phyloP scores from a whole-genome alignment of 2,888 invertebrate genomes.

The Cheilosia soror region DNA sequence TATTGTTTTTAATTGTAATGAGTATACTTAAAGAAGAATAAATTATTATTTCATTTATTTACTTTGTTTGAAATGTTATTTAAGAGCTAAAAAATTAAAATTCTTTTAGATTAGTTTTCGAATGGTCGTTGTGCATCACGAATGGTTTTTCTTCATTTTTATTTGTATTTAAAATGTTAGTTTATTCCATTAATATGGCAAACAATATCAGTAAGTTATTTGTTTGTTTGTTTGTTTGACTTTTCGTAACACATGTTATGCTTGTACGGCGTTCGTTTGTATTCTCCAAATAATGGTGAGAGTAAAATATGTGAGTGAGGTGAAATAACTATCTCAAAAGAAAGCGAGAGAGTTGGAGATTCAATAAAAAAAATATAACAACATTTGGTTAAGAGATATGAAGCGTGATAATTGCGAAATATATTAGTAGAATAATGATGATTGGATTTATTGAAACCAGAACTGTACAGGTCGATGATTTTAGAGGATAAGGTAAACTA shows the following conservation, averaged over 20 bases:
- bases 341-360: slow-evolving; percentile 34
- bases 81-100: slow-evolving; percentile 53
- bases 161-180: background rate
- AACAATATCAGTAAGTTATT: slow-evolving; percentile 27
- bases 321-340: slow-evolving; percentile 26
- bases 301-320: slow-evolving; percentile 39
- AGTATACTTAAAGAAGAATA: slow-evolving; percentile 74
- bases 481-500: too few species aligned
- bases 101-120: slow-evolving; percentile 31
- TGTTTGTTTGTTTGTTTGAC: slow-evolving; percentile 1
- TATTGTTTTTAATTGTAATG: slow-evolving; percentile 69
- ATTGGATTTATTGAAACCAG: too few species aligned
- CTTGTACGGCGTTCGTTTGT: slow-evolving; percentile 2
- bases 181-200: slow-evolving; percentile 8
- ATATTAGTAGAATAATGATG: too few species aligned
- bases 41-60: slow-evolving; percentile 59
- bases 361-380: slow-evolving; percentile 18
- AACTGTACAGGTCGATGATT: too few species aligned
- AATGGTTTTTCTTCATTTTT: slow-evolving; percentile 35
- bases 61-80: slow-evolving; percentile 49
- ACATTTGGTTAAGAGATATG: background rate
- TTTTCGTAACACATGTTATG: slow-evolving; percentile 19
- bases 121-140: slow-evolving; percentile 70
- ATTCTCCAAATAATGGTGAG: slow-evolving; percentile 12
- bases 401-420: slow-evolving; percentile 1